These are phyloP conservation scores for Anguilla rostrata DNA, from an alignment of 2,113 vertebrate genomes.

Conservation along the genomic window DNA sequence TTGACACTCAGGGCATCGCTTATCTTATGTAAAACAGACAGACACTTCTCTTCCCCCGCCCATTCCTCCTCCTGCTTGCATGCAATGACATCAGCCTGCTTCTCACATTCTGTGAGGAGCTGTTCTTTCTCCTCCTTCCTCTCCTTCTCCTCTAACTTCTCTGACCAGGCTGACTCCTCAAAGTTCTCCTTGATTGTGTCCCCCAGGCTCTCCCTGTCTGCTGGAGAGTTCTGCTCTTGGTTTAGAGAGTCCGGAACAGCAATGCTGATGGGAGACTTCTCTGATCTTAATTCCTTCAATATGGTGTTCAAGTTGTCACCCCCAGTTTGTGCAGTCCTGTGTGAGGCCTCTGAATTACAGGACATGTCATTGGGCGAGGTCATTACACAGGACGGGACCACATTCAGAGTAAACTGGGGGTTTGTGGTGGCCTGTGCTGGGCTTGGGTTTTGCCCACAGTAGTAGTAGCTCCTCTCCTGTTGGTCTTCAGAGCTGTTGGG, in stretches of 20 bases:
- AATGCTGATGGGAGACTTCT: conserved; percentile 80
- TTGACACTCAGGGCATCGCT: conserved; percentile 56
- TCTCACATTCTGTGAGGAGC: conserved; percentile 40
- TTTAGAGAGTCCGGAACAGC: conserved; percentile 82
- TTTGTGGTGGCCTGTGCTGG: conserved; percentile 80
- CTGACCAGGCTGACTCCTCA: conserved; percentile 72
- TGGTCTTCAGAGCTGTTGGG: conserved; percentile 93
- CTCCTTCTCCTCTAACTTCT: conserved; percentile 59
- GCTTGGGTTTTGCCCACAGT: conserved; percentile 85
- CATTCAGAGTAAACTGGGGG: conserved; percentile 80
- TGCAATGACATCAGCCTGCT: conserved; percentile 35
- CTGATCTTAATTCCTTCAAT: conserved; percentile 71
- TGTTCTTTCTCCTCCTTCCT: conserved; percentile 41
- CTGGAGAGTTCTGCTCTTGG: conserved; percentile 84
- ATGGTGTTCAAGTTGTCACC: conserved; percentile 83
- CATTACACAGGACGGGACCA: conserved; percentile 87
- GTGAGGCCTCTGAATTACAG: conserved; percentile 84
- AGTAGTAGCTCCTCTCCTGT: conserved; percentile 86
- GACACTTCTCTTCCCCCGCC: conserved; percentile 65
- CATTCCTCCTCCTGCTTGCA: conserved; percentile 62
- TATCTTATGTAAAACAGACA: conserved; percentile 56
- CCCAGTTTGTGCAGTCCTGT: conserved; percentile 77
- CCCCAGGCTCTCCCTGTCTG: conserved; percentile 81
- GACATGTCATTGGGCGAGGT: conserved; percentile 90
- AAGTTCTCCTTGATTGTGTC: conserved; percentile 86